Percentiles rank a stretch among this genome's conserved stretches.
These are phyloP conservation scores for Arion vulgaris DNA, from an alignment of 1,140 invertebrate genomes.

Conservation along the genomic window DNA sequence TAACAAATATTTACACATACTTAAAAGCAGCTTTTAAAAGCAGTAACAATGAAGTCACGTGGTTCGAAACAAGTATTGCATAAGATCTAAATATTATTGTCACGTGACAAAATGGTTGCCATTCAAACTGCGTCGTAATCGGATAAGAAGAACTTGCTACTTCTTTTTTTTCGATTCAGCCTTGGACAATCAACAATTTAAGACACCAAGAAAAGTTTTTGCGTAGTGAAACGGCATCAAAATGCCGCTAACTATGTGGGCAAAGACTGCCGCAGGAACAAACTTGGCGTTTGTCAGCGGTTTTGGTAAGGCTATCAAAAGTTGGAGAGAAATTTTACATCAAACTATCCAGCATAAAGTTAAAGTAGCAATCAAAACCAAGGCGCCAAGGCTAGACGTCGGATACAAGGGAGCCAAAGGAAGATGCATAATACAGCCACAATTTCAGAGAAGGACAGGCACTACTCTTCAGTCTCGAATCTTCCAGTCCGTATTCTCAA, in stretches of 20 bases:
- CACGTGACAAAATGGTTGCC: slow-evolving; percentile 1
- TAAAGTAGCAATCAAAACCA: neutral
- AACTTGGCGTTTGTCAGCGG: slow-evolving; percentile 26
- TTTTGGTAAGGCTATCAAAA: slow-evolving; percentile 23
- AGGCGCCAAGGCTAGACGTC: neutral
- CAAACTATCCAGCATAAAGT: neutral
- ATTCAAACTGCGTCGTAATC: neutral
- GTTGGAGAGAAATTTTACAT: slow-evolving; percentile 17
- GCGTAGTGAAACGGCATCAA: neutral
- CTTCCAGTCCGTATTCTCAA: slow-evolving; percentile 21
- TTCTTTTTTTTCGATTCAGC: neutral
- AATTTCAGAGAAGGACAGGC: neutral
- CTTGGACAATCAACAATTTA: neutral
- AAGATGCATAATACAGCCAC: slow-evolving; percentile 1
- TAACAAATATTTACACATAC: too few relatives aligned
- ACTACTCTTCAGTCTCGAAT: slow-evolving; percentile 11
- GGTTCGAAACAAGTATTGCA: neutral
- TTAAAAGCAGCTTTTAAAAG: too few relatives aligned
- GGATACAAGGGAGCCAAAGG: neutral
- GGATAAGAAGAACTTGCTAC: neutral
- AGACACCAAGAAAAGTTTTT: neutral
- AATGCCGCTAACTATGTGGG: slow-evolving; percentile 23
- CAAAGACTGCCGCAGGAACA: slow-evolving; percentile 16
- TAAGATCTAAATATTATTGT: neutral
- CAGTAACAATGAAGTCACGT: too few relatives aligned